A percentile compares a stretch with the other conserved stretches of the same genome.
Evolutionary conservation across 2,113 vertebrate genomes (phyloP).

Genomic region (Himantopus leucocephalus): DNA sequence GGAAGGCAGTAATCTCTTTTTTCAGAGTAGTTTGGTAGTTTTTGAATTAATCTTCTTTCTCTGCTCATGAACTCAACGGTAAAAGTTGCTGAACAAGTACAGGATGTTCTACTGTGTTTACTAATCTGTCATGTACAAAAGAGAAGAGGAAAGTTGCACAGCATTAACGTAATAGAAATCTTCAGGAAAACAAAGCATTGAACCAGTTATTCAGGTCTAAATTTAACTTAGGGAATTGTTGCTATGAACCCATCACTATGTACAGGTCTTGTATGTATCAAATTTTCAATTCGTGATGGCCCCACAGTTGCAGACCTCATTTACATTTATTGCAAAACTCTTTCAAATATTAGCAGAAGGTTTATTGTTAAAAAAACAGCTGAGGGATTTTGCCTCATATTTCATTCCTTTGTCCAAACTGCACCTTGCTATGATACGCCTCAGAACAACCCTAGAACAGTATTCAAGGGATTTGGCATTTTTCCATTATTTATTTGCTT

Average conservation of each 20-base stretch:
- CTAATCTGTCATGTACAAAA: neutral
- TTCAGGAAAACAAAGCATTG: neutral
- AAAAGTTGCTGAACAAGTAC: neutral
- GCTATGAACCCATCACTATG: neutral
- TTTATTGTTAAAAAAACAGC: neutral
- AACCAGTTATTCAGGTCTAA: neutral
- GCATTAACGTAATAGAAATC: neutral
- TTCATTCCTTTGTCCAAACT: neutral
- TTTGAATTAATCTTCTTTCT: neutral
- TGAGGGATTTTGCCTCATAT: neutral
- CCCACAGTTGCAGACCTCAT: neutral
- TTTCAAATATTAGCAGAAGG: neutral
- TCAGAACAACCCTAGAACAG: neutral
- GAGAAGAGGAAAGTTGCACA: neutral
- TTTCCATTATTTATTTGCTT: neutral
- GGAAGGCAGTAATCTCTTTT: neutral
- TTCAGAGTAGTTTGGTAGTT: neutral
- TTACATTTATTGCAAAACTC: neutral
- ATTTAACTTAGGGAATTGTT: neutral
- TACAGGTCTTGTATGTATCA: neutral
- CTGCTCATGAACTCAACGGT: neutral
- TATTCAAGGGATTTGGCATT: neutral
- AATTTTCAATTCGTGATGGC: neutral
- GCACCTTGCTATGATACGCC: neutral
- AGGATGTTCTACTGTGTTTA: neutral